Conservation (phyloP, 2,113 vertebrate species). For the Pitta sordida region DNA sequence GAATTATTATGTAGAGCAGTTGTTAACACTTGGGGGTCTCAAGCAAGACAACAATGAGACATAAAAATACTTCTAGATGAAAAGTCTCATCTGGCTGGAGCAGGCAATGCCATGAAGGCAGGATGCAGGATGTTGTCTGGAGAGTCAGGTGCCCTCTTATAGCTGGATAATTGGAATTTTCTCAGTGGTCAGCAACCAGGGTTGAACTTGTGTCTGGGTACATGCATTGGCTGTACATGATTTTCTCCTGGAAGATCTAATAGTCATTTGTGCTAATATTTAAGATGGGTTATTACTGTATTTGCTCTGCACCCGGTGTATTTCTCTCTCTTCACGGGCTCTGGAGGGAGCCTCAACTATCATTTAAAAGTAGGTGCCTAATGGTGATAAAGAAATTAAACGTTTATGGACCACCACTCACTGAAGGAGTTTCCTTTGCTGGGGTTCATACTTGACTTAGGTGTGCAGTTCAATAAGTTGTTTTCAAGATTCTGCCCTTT, state of each 20-base stretch:
- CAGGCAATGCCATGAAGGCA: neutral
- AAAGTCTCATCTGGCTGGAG: neutral
- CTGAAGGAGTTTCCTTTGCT: neutral
- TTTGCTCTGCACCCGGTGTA: rapidly evolving
- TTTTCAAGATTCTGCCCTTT: neutral
- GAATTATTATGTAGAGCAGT: neutral
- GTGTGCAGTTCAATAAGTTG: neutral
- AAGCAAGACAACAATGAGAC: neutral
- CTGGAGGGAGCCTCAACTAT: neutral
- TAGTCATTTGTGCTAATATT: neutral
- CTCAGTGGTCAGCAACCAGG: neutral
- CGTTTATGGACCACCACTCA: neutral
- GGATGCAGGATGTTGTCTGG: neutral
- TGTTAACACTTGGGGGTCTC: neutral
- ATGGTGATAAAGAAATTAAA: neutral
- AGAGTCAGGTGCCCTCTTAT: neutral
- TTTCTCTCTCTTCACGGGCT: neutral
- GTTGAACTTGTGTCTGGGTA: neutral
- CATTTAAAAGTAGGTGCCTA: neutral
- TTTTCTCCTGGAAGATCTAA: neutral
- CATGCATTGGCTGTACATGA: rapidly evolving
- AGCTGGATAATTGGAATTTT: neutral
- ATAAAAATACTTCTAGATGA: neutral
- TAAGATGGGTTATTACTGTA: neutral
- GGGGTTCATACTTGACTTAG: neutral